A percentile compares a stretch with the other conserved stretches of the same genome.
These are phyloP conservation scores for Aphis craccivora DNA, from an alignment of 1,140 invertebrate species.

Conservation along the genomic window DNA sequence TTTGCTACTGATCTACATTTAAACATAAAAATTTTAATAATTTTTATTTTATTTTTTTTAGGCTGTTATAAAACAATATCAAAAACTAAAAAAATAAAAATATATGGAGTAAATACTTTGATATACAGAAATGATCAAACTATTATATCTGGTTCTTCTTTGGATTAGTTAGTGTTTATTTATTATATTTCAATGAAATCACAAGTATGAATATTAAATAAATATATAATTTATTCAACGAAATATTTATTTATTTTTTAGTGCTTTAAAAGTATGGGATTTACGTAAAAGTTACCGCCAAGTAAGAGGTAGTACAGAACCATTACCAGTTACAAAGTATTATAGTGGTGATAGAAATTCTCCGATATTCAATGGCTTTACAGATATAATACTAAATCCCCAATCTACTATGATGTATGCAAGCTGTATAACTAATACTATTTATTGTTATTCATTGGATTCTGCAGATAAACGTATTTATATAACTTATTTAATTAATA, in stretches of 20 bases:
- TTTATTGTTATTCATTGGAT: conserved; percentile 3
- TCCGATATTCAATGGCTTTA: neutral
- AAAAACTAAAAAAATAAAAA: neutral
- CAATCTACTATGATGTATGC: neutral
- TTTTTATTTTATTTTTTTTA: neutral
- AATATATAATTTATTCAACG: neutral
- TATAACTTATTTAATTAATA: neutral
- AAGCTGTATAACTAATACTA: neutral
- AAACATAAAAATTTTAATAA: neutral
- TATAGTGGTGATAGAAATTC: neutral
- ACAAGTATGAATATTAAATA: neutral
- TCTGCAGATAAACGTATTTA: neutral
- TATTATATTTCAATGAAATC: neutral
- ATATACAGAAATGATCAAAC: neutral
- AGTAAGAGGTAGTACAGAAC: neutral
- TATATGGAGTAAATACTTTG: neutral
- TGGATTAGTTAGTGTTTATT: conserved; percentile 34
- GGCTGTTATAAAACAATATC: neutral
- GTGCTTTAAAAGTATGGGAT: conserved; percentile 36
- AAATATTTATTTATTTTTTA: neutral
- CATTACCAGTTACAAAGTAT: neutral
- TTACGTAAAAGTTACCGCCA: conserved; percentile 33
- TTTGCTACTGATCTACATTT: neutral
- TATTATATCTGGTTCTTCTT: conserved; percentile 13
- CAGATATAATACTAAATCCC: neutral